phyloP scores from a whole-genome alignment of 1,140 invertebrate species.

The Oreohelix idahoensis region DNA sequence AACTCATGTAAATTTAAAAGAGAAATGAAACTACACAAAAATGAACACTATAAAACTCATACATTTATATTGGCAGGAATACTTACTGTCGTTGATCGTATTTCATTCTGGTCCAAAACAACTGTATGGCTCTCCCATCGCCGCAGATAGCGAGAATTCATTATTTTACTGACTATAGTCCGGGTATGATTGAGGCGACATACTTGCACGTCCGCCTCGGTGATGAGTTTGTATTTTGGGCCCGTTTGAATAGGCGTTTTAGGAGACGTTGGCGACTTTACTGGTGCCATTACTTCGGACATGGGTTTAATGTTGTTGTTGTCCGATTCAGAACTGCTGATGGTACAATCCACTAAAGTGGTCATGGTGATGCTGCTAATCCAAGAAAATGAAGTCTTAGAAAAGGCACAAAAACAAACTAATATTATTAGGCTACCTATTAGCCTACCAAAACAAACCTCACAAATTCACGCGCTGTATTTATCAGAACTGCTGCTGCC shows the following conservation, averaged over 20 bases:
- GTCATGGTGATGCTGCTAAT: neutral
- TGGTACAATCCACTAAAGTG: constrained; percentile 5
- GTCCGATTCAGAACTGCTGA: constrained; percentile 18
- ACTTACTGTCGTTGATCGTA: constrained; percentile 85
- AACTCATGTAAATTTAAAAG: too few species aligned
- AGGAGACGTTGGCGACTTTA: constrained; percentile 13
- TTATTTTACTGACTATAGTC: constrained; percentile 86
- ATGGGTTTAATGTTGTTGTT: constrained; percentile 38
- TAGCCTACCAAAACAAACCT: neutral
- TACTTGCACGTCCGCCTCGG: constrained; percentile 84
- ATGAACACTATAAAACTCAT: too few species aligned
- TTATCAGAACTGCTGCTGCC: neutral
- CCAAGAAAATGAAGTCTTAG: neutral
- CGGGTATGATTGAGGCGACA: constrained; percentile 86
- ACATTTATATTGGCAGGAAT: too few species aligned
- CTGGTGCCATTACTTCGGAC: neutral
- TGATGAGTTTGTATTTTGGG: constrained; percentile 80
- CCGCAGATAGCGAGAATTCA: constrained; percentile 85
- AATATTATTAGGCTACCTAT: neutral
- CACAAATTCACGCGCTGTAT: neutral
- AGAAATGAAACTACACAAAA: too few species aligned
- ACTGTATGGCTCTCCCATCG: constrained; percentile 87
- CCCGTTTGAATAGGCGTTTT: constrained; percentile 42
- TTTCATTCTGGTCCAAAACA: constrained; percentile 80
- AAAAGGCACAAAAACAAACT: neutral